phyloP scores from a whole-genome alignment of 2,797 vertebrate species.

The Sebastes reedi region DNA sequence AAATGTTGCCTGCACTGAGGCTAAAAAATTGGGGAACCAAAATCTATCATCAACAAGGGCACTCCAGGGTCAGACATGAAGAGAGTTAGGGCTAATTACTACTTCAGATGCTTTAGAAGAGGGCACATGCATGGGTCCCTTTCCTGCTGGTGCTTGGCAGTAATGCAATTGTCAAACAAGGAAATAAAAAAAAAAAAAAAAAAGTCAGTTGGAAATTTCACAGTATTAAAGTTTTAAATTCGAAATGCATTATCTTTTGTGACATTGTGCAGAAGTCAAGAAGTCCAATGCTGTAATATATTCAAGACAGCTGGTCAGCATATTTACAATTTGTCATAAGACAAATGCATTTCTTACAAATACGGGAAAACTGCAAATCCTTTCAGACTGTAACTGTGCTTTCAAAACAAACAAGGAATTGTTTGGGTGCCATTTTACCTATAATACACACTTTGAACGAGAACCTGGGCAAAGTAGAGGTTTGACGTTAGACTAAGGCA shows the following conservation, averaged over 20 bases:
- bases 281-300: background rate
- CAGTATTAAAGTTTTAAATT: background rate
- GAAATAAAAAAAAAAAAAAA: background rate
- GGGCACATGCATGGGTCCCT: background rate
- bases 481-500: conserved; percentile 52
- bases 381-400: background rate
- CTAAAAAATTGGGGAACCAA: background rate
- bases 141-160: conserved; percentile 17
- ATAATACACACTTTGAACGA: background rate
- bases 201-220: background rate
- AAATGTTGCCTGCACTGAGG: background rate
- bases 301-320: background rate
- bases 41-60: background rate
- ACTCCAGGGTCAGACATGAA: background rate
- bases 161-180: background rate
- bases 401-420: background rate
- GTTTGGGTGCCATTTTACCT: background rate
- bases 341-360: background rate
- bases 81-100: background rate
- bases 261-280: background rate
- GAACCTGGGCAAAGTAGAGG: background rate
- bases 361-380: background rate
- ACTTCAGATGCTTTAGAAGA: background rate
- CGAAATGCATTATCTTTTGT: background rate
- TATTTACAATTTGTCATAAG: background rate